These are phyloP conservation scores for Cheracebus regulus DNA, from an alignment of 2,797 vertebrate species.

Conservation along the genomic window DNA sequence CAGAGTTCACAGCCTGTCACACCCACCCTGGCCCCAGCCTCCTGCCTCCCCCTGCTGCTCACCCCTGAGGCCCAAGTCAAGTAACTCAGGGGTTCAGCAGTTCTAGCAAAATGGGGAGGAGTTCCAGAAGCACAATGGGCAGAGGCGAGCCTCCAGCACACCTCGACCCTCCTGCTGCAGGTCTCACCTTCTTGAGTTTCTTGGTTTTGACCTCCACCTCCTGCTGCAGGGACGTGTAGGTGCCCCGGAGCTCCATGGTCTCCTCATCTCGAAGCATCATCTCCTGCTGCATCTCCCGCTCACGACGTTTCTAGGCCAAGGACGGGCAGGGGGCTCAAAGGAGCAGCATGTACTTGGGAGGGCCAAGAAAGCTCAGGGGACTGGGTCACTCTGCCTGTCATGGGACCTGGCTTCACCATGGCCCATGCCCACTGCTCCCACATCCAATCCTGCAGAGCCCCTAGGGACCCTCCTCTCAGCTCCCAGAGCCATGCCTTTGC, in stretches of 20 bases:
- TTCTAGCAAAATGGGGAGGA: neutral
- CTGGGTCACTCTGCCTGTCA: neutral
- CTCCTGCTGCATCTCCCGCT: constrained; percentile 96
- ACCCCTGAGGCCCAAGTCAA: neutral
- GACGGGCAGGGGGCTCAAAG: neutral
- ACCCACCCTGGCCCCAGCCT: neutral
- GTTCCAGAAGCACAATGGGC: neutral
- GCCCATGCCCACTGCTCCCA: neutral
- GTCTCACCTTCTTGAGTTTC: constrained; percentile 94
- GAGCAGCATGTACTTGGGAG: neutral
- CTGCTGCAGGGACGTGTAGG: constrained; percentile 95
- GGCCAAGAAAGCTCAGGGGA: neutral
- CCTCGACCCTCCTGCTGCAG: rapidly evolving
- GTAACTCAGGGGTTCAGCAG: neutral
- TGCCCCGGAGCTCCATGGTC: constrained; percentile 95
- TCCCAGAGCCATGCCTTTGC: neutral
- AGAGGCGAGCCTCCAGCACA: neutral
- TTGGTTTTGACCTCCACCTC: constrained; percentile 98
- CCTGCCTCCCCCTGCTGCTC: neutral
- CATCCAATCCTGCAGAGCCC: neutral
- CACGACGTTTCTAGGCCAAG: constrained; percentile 90
- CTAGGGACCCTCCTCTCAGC: neutral
- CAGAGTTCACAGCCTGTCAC: neutral
- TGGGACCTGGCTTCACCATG: neutral
- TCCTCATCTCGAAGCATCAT: constrained; percentile 95